These are phyloP conservation scores for Diachasmimorpha longicaudata DNA, from an alignment of 1,140 invertebrate genomes.

Conservation along the genomic window DNA sequence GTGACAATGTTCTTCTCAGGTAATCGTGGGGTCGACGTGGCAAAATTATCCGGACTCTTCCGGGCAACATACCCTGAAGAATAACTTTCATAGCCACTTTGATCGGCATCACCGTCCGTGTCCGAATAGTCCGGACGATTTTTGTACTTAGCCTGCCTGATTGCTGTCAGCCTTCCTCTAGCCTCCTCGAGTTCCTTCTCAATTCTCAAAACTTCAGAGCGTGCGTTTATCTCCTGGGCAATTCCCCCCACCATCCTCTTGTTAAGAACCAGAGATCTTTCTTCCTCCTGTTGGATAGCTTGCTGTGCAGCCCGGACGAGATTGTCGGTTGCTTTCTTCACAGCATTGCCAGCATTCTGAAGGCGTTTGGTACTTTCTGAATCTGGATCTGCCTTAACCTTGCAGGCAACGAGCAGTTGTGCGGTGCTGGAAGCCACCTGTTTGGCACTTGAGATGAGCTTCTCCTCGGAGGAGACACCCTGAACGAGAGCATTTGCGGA, in stretches of 20 bases:
- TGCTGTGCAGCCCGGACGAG: conserved; percentile 93
- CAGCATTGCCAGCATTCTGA: conserved; percentile 94
- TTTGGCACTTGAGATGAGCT: conserved; percentile 95
- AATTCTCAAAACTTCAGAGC: conserved; percentile 87
- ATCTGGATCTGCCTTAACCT: conserved; percentile 95
- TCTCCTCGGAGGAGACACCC: conserved; percentile 92
- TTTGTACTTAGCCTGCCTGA: conserved; percentile 85
- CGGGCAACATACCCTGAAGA: conserved; percentile 29
- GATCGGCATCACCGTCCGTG: conserved; percentile 51
- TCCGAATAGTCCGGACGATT: conserved; percentile 55
- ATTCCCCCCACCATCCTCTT: conserved; percentile 92
- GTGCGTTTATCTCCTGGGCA: conserved; percentile 89
- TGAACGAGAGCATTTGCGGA: conserved; percentile 96
- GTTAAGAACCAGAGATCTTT: conserved; percentile 87
- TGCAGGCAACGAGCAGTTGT: conserved; percentile 95
- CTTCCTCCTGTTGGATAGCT: conserved; percentile 90
- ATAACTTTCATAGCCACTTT: conserved; percentile 55
- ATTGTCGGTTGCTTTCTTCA: conserved; percentile 97
- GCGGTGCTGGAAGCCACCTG: conserved; percentile 97
- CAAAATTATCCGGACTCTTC: neutral
- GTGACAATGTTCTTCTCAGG: neutral
- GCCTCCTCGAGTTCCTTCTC: conserved; percentile 94
- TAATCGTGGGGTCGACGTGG: neutral
- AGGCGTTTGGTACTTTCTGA: conserved; percentile 92
- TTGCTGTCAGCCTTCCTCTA: conserved; percentile 82